These are phyloP conservation scores for Hozukius guyotensis DNA, from an alignment of 2,797 vertebrate genomes.

Conservation along the genomic window DNA sequence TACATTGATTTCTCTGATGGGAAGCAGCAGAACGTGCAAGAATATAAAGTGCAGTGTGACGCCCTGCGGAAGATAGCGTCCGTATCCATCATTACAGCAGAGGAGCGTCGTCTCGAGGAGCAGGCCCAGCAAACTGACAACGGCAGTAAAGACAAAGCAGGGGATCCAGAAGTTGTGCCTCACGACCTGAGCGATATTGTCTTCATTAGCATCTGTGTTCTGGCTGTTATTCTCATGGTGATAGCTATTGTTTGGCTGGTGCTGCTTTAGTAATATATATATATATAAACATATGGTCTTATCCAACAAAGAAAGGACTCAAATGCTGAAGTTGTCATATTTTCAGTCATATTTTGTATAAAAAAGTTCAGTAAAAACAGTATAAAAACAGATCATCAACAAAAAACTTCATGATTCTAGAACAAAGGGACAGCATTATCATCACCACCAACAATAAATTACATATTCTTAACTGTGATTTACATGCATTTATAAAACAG, in stretches of 20 bases:
- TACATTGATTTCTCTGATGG: constrained; percentile 89
- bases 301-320: constrained; percentile 14
- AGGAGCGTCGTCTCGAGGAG: constrained; percentile 83
- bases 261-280: constrained; percentile 82
- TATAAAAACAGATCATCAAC: constrained; percentile 24
- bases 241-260: constrained; percentile 94
- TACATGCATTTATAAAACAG: constrained; percentile 14
- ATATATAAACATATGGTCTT: background rate
- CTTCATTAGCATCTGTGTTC: constrained; percentile 96
- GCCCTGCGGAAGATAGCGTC: constrained; percentile 91
- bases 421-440: background rate
- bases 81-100: constrained; percentile 86
- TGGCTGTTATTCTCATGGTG: constrained; percentile 96
- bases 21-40: constrained; percentile 83
- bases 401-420: constrained; percentile 1
- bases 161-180: constrained; percentile 52
- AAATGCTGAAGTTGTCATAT: background rate
- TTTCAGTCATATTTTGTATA: constrained; percentile 32
- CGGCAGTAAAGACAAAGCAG: background rate
- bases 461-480: background rate
- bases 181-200: constrained; percentile 94
- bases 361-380: constrained; percentile 30
- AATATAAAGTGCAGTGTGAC: constrained; percentile 94
- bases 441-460: background rate
- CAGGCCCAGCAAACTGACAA: constrained; percentile 83